These are phyloP conservation scores for Cherax quadricarinatus DNA, from an alignment of 1,140 invertebrate species.

Conservation along the genomic window DNA sequence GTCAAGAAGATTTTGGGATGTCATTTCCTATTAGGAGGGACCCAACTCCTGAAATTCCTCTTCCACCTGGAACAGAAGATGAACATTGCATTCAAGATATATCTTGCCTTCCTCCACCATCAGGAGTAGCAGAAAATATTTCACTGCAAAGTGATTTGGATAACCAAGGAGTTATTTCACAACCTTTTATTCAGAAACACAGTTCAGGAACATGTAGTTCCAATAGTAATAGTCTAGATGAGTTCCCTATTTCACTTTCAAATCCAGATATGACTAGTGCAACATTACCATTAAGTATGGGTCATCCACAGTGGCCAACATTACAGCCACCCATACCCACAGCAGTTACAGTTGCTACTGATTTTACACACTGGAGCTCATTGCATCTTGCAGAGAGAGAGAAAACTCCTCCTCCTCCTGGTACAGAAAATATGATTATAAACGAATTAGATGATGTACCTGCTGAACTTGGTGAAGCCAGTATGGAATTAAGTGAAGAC, in stretches of 20 bases:
- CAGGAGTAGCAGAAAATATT: background rate
- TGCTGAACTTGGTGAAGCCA: slow-evolving; percentile 1
- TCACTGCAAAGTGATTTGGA: background rate
- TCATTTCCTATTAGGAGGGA: background rate
- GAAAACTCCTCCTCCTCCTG: slow-evolving; percentile 30
- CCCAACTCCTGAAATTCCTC: background rate
- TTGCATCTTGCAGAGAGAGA: background rate
- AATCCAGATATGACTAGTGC: background rate
- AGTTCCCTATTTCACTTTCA: background rate
- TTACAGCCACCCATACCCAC: background rate
- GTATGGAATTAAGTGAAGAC: slow-evolving; percentile 11
- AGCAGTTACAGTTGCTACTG: background rate
- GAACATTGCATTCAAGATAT: background rate
- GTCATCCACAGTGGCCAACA: background rate
- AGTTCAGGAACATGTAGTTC: background rate
- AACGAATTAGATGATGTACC: background rate
- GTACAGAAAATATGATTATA: slow-evolving; percentile 25
- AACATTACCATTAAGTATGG: background rate
- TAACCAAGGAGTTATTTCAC: background rate
- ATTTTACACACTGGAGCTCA: background rate
- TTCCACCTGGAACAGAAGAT: slow-evolving; percentile 29
- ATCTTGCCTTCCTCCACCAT: background rate
- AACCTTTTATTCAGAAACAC: background rate
- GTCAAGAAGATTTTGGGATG: background rate
- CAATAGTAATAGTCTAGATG: slow-evolving; percentile 3